Percentiles rank a stretch among this genome's conserved stretches.
phyloP scores from a whole-genome alignment of 2,113 vertebrate genomes.

The Serilophus lunatus region DNA sequence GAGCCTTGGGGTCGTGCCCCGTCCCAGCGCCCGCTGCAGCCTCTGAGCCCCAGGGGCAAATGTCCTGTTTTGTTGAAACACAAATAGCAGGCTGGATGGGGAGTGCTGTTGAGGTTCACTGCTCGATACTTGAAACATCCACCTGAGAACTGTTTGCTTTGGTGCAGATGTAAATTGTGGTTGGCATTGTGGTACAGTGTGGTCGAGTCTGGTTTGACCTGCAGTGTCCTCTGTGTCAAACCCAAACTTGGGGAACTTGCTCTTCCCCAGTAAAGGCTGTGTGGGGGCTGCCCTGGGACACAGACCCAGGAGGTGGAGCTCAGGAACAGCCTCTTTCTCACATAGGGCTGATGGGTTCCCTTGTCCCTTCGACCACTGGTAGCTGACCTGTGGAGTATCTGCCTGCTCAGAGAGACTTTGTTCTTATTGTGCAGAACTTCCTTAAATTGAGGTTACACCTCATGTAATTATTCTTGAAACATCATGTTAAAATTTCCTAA shows the following conservation, averaged over 20 bases:
- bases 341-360: neutral
- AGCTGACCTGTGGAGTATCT: neutral
- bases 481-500: constrained; percentile 38
- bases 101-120: neutral
- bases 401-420: neutral
- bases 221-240: neutral
- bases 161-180: neutral
- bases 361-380: neutral
- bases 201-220: neutral
- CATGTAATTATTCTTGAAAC: neutral
- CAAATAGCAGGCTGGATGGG: neutral
- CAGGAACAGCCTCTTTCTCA: neutral
- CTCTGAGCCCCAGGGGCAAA: neutral
- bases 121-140: neutral
- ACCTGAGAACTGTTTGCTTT: neutral
- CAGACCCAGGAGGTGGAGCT: neutral
- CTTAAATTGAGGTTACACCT: constrained; percentile 28
- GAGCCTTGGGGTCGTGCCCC: accelerated
- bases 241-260: neutral
- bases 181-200: too few relatives aligned
- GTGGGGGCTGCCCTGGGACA: neutral
- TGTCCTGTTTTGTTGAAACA: accelerated
- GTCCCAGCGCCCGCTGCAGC: neutral
- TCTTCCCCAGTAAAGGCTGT: neutral
- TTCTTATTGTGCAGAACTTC: constrained; percentile 23